Evolutionary conservation across 2,797 vertebrate species (phyloP), one percentile per base, ranked within the genome.

Genomic region (Gymnodraco acuticeps): DNA sequence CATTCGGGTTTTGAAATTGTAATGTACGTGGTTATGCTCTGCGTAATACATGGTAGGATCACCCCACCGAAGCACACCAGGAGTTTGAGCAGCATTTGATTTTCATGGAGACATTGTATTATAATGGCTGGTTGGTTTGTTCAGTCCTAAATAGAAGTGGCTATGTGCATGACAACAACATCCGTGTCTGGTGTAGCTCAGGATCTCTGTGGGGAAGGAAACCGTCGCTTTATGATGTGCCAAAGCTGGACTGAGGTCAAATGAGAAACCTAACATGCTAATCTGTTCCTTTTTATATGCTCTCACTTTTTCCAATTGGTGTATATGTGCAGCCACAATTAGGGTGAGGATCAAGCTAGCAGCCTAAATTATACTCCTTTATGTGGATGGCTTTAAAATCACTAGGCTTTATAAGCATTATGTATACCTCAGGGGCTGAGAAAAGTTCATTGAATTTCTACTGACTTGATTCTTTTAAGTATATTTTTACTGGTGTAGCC

Each of bases 41-140:
- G 47, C 63, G 53, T 77, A 60, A 54, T 73, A 54, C 68, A 45
- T 47, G 72, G 77, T 73, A 10, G 17, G 43, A 69, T 72, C 19
- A 13, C 42, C 72, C 70, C 50, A 5, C 65, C 42, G 41, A 61
- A 67, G 46, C 59, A 58, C 59, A 76, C 23, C 17, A 48, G 47
- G 51, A 80, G 62, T 69, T 55, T 0, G n/a, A 47, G 61, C 64
- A 79, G 64, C 48, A 9, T 80, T 52, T 88, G 73, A 89, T 88
- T 91, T 38, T 88, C 38, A 82, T 80, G 78, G 73, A 63, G 83
- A 87, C 78, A 42, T 71, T 4, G 33, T 59, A 66, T 59, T 68
- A 80, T 88, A 86, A 87, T 88, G 77, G 68, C 42, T 23, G 74
- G 83, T 88, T 87, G 81, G 86, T 72, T 81, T 77, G 55, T 53